Evolutionary conservation across 2,797 vertebrate species (phyloP), one percentile per base, ranked within the genome.

Genomic region (Muscicapa striata): DNA sequence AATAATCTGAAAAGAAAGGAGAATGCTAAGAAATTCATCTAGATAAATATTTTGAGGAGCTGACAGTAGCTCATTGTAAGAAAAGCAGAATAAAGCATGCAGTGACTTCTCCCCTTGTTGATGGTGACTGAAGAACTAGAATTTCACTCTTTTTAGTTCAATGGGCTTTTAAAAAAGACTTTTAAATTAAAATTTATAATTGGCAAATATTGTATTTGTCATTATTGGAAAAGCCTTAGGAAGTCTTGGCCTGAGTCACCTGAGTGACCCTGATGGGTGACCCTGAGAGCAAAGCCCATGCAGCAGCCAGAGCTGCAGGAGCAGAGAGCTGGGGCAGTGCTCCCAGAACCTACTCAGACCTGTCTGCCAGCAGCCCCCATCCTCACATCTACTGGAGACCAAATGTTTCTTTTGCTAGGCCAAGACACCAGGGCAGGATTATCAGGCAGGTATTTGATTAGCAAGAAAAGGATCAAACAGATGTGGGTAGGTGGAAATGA

Each of bases 401-500:
- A 51, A 63, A 55, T n/a, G 9, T 38, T 76, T 76, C 1, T 1
- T 79, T 61, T 83, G 34, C 29, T 61, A 68, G 29, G 49, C 34
- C 63, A 84, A 87, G 27, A 30, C 29, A 85, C 17, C 15, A 64
- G 38, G 40, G 36, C 22, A 69, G 21, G 14, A 68, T 40, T 73
- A 55, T 34, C 55, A 87, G 57, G 24, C 40, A 81, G 57, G 41
- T 69, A 45, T 58, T 61, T 51, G 36, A 66, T 63, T 67, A 81
- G 34, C 13, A 70, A 36, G 30, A 63, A 77, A 59, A 32, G 21
- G 48, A n/a, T 15, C 36, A 59, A 74, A 55, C 10, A 75, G 54
- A 24, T 3, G 2, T 13, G 32, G 58, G 15, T 49, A 55, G 13
- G n/a, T 55, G 46, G 58, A 64, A 74, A 72, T 0, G 0, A 13